Conservation (phyloP, 2,888 invertebrate species). For the Unio pictorum region DNA sequence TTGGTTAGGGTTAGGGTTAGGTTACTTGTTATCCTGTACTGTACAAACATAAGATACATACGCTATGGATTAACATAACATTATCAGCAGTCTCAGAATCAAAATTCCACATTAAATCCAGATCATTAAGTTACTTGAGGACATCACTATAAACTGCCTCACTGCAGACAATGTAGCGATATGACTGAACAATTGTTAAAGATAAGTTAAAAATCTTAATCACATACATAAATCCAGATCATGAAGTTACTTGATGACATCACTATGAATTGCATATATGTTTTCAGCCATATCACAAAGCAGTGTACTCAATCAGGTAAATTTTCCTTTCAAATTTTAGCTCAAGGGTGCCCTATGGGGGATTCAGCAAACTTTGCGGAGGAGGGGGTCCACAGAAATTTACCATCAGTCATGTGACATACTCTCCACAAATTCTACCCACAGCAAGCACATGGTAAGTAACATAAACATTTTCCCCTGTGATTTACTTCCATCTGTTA, state of each 20-base stretch:
- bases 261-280: not conserved
- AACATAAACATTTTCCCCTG: not conserved
- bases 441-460: slow-evolving; percentile 67
- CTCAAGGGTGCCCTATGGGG: slow-evolving; percentile 69
- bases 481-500: too few relatives aligned
- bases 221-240: too few relatives aligned
- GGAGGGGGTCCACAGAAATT: slow-evolving; percentile 63
- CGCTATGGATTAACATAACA: too few relatives aligned
- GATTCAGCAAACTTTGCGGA: slow-evolving; percentile 61
- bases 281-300: not conserved
- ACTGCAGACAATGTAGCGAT: too few relatives aligned
- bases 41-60: too few relatives aligned
- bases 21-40: too few relatives aligned
- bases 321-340: slow-evolving; percentile 29
- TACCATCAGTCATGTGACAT: slow-evolving; percentile 56
- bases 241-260: not conserved
- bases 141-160: not conserved
- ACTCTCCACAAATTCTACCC: slow-evolving; percentile 52
- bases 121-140: not conserved
- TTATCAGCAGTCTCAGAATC: too few relatives aligned
- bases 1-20: too few relatives aligned
- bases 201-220: too few relatives aligned
- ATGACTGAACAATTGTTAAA: too few relatives aligned
- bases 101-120: too few relatives aligned
- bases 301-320: not conserved